Evolutionary conservation across 2,888 invertebrate species (phyloP).

Genomic region (Dione juno): DNA sequence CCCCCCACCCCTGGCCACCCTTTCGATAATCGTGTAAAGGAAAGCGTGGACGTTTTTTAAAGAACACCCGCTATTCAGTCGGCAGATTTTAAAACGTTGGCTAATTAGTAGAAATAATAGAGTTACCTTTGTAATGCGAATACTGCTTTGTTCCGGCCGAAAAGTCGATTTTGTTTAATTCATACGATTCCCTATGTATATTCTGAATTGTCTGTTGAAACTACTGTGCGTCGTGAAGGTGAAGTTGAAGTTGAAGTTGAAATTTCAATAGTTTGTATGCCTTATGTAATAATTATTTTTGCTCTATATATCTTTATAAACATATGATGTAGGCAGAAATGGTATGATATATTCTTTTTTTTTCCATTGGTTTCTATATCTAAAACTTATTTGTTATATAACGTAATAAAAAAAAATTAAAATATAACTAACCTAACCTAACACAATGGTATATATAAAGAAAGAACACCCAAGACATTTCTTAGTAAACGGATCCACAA

Average conservation of each 20-base stretch:
- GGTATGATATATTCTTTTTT: too few relatives aligned
- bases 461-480: too few relatives aligned
- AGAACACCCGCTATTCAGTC: conserved; percentile 48
- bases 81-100: conserved; percentile 54
- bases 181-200: conserved; percentile 6
- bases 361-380: too few relatives aligned
- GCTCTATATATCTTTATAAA: too few relatives aligned
- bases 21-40: conserved; percentile 55
- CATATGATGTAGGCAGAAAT: too few relatives aligned
- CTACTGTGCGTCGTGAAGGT: not conserved
- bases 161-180: conserved; percentile 27
- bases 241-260: not conserved
- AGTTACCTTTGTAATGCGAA: conserved; percentile 46
- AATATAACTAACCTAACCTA: too few relatives aligned
- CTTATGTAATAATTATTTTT: too few relatives aligned
- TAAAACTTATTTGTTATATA: too few relatives aligned
- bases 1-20: conserved; percentile 35
- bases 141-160: conserved; percentile 36
- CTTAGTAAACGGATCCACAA: too few relatives aligned
- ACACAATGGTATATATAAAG: too few relatives aligned
- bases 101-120: conserved; percentile 52
- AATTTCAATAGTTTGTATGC: not conserved
- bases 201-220: conserved; percentile 1
- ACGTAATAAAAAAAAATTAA: too few relatives aligned
- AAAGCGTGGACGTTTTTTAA: conserved; percentile 54